Evolutionary conservation across 2,797 vertebrate species (phyloP).

Genomic region (Dendrocincla fuliginosa): DNA sequence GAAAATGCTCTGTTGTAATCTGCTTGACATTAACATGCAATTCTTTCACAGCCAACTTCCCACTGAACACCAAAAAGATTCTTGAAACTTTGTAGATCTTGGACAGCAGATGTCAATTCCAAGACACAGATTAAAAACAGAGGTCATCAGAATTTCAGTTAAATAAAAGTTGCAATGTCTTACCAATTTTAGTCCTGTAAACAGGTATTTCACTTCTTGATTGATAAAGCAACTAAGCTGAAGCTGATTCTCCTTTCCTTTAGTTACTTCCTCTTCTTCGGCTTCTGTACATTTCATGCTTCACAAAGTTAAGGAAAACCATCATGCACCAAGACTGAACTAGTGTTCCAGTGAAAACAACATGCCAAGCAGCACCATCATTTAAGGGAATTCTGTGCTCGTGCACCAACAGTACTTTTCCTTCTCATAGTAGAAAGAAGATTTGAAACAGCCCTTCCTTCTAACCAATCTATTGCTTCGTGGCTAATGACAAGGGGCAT

Average conservation of each 20-base stretch:
- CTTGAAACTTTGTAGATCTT: neutral
- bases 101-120: neutral
- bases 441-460: neutral
- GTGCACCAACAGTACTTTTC: neutral
- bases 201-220: slow-evolving; percentile 98
- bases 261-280: slow-evolving; percentile 93
- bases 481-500: neutral
- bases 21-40: neutral
- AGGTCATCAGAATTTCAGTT: neutral
- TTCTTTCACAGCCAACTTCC: neutral
- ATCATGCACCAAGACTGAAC: slow-evolving; percentile 11
- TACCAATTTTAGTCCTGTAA: slow-evolving; percentile 95
- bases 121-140: neutral
- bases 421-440: neutral
- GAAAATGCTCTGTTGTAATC: neutral
- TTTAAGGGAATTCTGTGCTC: neutral
- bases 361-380: neutral
- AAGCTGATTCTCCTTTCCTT: slow-evolving; percentile 94
- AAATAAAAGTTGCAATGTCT: slow-evolving; percentile 2
- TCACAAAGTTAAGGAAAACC: slow-evolving; percentile 79
- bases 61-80: neutral
- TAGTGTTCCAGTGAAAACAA: neutral
- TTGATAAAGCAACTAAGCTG: slow-evolving; percentile 99
- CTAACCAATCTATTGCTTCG: accelerated
- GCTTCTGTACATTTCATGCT: slow-evolving; percentile 99